phyloP scores from a whole-genome alignment of 2,113 vertebrate genomes.

The Thamnaconus septentrionalis region DNA sequence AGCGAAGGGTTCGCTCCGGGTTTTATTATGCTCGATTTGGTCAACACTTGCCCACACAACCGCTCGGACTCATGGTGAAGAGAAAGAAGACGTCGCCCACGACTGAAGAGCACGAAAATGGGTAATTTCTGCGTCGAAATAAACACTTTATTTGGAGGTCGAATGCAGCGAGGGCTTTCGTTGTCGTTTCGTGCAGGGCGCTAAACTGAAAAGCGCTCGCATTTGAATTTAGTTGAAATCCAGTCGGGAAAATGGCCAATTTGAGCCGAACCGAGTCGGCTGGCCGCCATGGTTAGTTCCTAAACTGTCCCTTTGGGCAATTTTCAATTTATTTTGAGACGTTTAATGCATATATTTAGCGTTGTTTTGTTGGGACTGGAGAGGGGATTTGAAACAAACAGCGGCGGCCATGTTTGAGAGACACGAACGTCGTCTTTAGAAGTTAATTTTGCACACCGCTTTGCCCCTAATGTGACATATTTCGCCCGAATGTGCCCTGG shows the following conservation, averaged over 20 bases:
- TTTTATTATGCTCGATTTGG: conserved; percentile 80
- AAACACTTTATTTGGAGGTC: conserved; percentile 80
- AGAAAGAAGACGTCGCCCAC: conserved; percentile 80
- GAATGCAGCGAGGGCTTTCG: conserved; percentile 71
- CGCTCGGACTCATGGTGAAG: conserved; percentile 86
- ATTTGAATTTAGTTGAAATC: conserved; percentile 73
- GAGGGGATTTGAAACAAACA: conserved; percentile 99
- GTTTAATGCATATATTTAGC: conserved; percentile 70
- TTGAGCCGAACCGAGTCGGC: conserved; percentile 19
- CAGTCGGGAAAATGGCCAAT: conserved; percentile 22
- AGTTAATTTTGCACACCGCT: conserved; percentile 71
- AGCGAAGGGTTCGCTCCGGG: conserved; percentile 69
- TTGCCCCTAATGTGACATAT: conserved; percentile 49
- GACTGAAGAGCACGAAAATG: conserved; percentile 77
- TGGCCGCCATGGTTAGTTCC: conserved; percentile 3
- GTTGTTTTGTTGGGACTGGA: conserved; percentile 89
- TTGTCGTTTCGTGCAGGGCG: conserved; percentile 80
- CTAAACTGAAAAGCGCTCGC: conserved; percentile 81
- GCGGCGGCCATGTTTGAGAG: conserved; percentile 99
- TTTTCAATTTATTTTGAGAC: conserved; percentile 34
- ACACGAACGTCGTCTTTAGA: conserved; percentile 78
- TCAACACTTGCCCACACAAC: conserved; percentile 65
- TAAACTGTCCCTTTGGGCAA: conserved; percentile 27
- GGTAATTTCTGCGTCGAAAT: conserved; percentile 71
- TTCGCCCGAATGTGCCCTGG: conserved; percentile 58